Base-by-base conservation (phyloP, 2,888 invertebrate genomes). In the Drosophila yooni region DNA sequence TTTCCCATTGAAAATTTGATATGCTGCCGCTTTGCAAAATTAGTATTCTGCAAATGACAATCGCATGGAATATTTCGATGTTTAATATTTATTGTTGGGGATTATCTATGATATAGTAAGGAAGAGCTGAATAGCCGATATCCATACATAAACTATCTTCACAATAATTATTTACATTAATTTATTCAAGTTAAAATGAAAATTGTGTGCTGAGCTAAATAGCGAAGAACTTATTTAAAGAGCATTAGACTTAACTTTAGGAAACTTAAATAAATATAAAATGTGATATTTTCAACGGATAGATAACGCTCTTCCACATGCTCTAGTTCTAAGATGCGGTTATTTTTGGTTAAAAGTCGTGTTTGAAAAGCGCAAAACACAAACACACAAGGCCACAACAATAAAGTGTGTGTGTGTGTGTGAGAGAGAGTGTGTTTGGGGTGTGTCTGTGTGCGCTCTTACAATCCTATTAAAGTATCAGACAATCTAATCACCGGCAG, bases 381-480 rank as follows among this genome's bases (percentile, higher is more conserved):
- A 43, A 15, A 60, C 43, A 62, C 52, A n/a, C 13, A 53, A 36
- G 65, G 48, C 29, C 43, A 54, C 51, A 67, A 65, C 51, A 78
- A 58, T 38, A 56, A 21, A 67, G 36, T n/a, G 36, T 29, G 36
- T 70, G 33, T 66, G 29, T 50, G 34, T 48, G 34, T 33, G 38
- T 46, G 33, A 25, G 50, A 15, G 21, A 43, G 59, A 50, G 21
- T 50, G 38, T 68, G 27, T 57, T 13, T 25, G 15, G 15, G 46
- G 25, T 25, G 25, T 62, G 53, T 66, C 52, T 74, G 60, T 62
- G 71, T 70, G 72, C 68, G 83, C 87, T 81, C 62, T 81, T 70
- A 73, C 81, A 87, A 87, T 87, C 87, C 87, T 89, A 87, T 87
- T 87, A 89, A 87, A 89, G 87, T 89, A 87, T 87, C 87, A 87